A percentile compares a stretch with the other conserved stretches of the same genome.
Conservation (phyloP, 64 coral and sea anemone species). For the Pocillopora damicornis region DNA sequence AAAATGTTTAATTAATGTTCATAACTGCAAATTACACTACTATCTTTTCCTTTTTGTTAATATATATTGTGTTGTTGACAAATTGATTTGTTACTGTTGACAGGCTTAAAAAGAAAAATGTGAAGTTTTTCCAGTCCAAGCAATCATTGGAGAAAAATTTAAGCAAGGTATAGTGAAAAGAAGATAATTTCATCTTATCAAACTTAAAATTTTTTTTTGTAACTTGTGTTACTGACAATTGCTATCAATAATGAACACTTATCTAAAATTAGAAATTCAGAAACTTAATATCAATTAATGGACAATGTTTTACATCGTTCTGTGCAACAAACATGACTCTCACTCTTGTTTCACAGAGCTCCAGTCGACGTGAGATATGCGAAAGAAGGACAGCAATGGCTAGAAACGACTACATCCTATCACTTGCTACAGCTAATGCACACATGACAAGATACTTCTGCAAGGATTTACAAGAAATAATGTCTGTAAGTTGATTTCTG, state of each 20-base stretch:
- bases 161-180: slow-evolving; percentile 56
- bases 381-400: slow-evolving; percentile 56
- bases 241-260: too few relatives aligned
- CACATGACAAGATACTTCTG: slow-evolving; percentile 82
- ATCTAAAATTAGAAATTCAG: too few relatives aligned
- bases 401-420: slow-evolving; percentile 80
- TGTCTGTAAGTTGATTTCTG: slow-evolving; percentile 57
- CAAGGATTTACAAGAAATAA: slow-evolving; percentile 72
- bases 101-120: slow-evolving; percentile 90
- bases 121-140: slow-evolving; percentile 94
- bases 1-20: too few relatives aligned
- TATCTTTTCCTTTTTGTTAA: too few relatives aligned
- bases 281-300: too few relatives aligned
- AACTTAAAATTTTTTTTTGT: too few relatives aligned
- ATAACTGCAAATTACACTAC: too few relatives aligned
- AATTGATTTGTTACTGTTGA: neutral
- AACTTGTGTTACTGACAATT: too few relatives aligned
- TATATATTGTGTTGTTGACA: too few relatives aligned
- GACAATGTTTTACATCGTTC: too few relatives aligned
- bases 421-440: slow-evolving; percentile 77
- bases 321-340: neutral
- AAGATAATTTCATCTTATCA: neutral
- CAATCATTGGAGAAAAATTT: slow-evolving; percentile 79
- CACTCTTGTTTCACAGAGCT: slow-evolving; percentile 47
- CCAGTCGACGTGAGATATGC: slow-evolving; percentile 60